These are phyloP conservation scores for Myopa testacea DNA, from an alignment of 2,888 invertebrate genomes.

Conservation along the genomic window DNA sequence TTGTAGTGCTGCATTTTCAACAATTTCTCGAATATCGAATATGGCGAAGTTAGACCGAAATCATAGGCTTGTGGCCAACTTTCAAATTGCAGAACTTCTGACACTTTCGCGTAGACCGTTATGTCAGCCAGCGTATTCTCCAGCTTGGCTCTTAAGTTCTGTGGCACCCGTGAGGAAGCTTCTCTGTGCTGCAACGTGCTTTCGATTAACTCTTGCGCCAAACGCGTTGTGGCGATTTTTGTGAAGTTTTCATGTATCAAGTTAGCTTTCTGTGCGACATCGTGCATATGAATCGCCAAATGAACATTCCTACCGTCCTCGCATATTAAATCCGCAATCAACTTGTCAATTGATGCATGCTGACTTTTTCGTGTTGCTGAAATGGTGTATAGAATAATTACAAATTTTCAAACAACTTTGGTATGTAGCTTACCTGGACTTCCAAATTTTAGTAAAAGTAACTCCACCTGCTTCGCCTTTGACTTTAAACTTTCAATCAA, in stretches of 20 bases:
- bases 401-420: neutral
- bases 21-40: constrained; percentile 61
- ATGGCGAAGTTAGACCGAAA: constrained; percentile 62
- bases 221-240: constrained; percentile 60
- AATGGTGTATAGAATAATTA: constrained; percentile 25
- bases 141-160: constrained; percentile 63
- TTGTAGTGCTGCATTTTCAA: constrained; percentile 65
- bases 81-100: constrained; percentile 70
- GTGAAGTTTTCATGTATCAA: constrained; percentile 62
- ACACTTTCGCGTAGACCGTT: constrained; percentile 75
- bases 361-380: constrained; percentile 34
- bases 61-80: constrained; percentile 75
- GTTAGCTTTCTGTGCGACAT: constrained; percentile 57
- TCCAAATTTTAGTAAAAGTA: constrained; percentile 54
- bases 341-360: constrained; percentile 52
- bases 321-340: constrained; percentile 55
- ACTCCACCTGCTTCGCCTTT: constrained; percentile 49
- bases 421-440: constrained; percentile 48
- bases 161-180: constrained; percentile 64
- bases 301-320: constrained; percentile 58
- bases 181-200: constrained; percentile 70
- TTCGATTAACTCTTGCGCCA: constrained; percentile 65
- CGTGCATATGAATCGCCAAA: constrained; percentile 55
- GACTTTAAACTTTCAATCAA: constrained; percentile 49
- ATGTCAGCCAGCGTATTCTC: constrained; percentile 74